Evolutionary conservation across 2,888 invertebrate genomes (phyloP).

Genomic region (Diadegma fenestrale): DNA sequence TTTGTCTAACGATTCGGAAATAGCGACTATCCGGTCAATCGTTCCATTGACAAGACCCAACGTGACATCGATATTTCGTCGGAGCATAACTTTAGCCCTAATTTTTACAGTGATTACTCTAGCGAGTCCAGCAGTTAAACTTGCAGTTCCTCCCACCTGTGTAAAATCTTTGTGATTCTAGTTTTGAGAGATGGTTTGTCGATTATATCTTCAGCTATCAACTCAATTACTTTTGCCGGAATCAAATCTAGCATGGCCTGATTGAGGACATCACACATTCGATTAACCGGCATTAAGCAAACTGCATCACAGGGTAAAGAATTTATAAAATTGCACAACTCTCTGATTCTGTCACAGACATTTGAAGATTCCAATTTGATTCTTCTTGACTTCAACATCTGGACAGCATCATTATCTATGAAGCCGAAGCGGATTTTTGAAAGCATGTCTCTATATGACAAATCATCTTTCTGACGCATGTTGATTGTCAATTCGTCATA

Average conservation of each 20-base stretch:
- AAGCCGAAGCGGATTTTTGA: conserved; percentile 37
- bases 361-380: conserved; percentile 53
- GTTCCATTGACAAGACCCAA: conserved; percentile 74
- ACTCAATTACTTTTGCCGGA: conserved; percentile 61
- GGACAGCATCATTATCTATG: conserved; percentile 22
- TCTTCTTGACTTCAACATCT: conserved; percentile 44
- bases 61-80: conserved; percentile 73
- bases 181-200: conserved; percentile 58
- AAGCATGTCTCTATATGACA: conserved; percentile 57
- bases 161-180: conserved; percentile 63
- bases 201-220: conserved; percentile 47
- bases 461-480: conserved; percentile 71
- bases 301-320: conserved; percentile 72
- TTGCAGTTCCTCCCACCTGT: conserved; percentile 68
- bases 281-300: conserved; percentile 69
- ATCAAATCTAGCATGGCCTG: conserved; percentile 66
- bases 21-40: conserved; percentile 67
- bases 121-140: conserved; percentile 72
- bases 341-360: conserved; percentile 65
- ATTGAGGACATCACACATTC: conserved; percentile 70
- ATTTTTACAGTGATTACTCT: conserved; percentile 69
- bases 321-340: conserved; percentile 70
- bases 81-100: conserved; percentile 71
- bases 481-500: conserved; percentile 74
- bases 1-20: conserved; percentile 54